Evolutionary conservation across 2,797 vertebrate genomes (phyloP), one percentile per base, ranked within the genome.

Genomic region (Lepidocolaptes lacrymiger): DNA sequence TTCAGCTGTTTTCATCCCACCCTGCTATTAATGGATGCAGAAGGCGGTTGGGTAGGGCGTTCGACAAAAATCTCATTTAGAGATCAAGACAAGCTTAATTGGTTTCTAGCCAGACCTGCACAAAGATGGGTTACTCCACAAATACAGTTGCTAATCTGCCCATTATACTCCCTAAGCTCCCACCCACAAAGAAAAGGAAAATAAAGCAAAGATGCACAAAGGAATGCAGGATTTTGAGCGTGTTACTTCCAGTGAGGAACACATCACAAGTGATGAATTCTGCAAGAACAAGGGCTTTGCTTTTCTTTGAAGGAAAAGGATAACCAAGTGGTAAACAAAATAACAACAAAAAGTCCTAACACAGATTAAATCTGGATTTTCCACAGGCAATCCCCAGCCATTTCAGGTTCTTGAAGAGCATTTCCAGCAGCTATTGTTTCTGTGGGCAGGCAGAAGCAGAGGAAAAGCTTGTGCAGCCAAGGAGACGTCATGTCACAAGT

Each of bases 21-120:
- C 88, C 88, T 11, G 20, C 91, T 96, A 91, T 91, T 96, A 94
- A 91, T 71, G 95, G 96, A 86, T 77, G 81, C 72, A 88, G 56
- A 52, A 89, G 89, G 82, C 69, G 26, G 75, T 17, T 91, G 93
- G 85, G 72, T n/a, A 88, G 94, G 85, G 89, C 67, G 1, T 41
- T 68, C 1, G 55, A 79, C 91, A 82, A 91, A 97, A 96, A 97
- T 97, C 97, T 96, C 91, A 97, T 97, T 97, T 97, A 96, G 93
- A 88, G 96, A 96, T 97, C 97, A 97, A 95, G 97, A 91, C 95
- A 97, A 95, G 91, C 94, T 97, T 97, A 97, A 97, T 96, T 95
- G 95, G 96, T 96, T 96, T 97, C 78, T 17, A 95, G 94, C 86
- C 95, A 94, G 96, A 94, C 92, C 89, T 82, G 90, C 92, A 95